Evolutionary conservation across 1,140 invertebrate species (phyloP).

Genomic region (Ooceraea biroi): DNA sequence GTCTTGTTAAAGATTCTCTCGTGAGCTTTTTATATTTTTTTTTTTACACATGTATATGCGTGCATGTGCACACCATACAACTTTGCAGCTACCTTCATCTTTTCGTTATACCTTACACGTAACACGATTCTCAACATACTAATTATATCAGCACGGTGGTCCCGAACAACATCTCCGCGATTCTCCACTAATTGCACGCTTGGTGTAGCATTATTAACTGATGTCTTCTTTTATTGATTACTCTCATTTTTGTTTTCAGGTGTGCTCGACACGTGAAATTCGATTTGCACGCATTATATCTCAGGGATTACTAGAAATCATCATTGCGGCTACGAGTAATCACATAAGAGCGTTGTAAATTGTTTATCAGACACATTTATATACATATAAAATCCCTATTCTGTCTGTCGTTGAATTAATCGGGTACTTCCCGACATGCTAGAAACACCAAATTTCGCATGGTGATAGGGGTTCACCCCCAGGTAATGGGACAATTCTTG

Average conservation of each 20-base stretch:
- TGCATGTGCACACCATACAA: not conserved
- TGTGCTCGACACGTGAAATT: not conserved
- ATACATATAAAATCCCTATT: too few species aligned
- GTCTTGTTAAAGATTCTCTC: not conserved
- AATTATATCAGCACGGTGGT: constrained; percentile 58
- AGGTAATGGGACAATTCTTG: too few species aligned
- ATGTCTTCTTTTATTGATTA: constrained; percentile 38
- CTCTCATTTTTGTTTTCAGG: not conserved
- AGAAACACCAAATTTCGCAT: too few species aligned
- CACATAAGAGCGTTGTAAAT: too few species aligned
- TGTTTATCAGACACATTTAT: too few species aligned
- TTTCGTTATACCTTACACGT: not conserved
- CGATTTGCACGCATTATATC: not conserved
- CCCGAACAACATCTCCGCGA: constrained; percentile 1
- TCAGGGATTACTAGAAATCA: not conserved
- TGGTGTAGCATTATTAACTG: constrained; percentile 35
- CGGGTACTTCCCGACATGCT: too few species aligned
- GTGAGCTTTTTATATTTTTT: constrained; percentile 6
- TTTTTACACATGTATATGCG: not conserved
- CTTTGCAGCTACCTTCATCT: constrained; percentile 20
- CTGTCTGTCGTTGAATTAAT: too few species aligned
- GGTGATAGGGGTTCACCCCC: too few species aligned
- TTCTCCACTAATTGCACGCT: constrained; percentile 54
- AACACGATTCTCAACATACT: constrained; percentile 10
- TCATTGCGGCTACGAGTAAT: not conserved